Conservation (phyloP, 1,140 invertebrate species). For the Batillaria attramentaria region DNA sequence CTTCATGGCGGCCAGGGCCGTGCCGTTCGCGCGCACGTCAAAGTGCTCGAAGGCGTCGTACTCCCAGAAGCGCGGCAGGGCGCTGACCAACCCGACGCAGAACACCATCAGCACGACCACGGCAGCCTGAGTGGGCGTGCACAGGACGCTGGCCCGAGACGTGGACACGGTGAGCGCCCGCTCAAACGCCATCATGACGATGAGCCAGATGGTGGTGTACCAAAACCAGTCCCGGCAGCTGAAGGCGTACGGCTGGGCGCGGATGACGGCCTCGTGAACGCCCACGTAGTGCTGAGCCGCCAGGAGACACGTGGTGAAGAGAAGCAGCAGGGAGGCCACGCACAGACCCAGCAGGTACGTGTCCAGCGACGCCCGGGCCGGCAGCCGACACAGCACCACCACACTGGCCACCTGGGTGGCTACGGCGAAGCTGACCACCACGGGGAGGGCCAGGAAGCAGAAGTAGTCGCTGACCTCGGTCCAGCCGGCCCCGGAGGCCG, state of each 20-base stretch:
- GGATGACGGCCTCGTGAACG: constrained; percentile 47
- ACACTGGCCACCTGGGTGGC: constrained; percentile 60
- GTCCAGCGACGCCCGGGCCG: constrained; percentile 58
- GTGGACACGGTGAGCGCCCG: constrained; percentile 58
- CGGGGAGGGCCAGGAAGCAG: constrained; percentile 61
- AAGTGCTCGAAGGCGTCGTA: constrained; percentile 48
- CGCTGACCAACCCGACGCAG: constrained; percentile 62
- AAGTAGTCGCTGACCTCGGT: constrained; percentile 63
- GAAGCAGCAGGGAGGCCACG: constrained; percentile 54
- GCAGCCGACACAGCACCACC: constrained; percentile 52
- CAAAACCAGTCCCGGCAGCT: constrained; percentile 65
- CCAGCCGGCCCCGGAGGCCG: constrained; percentile 58
- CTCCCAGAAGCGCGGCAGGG: constrained; percentile 68
- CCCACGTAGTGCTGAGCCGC: constrained; percentile 60
- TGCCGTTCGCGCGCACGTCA: constrained; percentile 46
- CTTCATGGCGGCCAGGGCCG: constrained; percentile 48
- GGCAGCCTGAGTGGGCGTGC: constrained; percentile 58
- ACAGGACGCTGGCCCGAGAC: constrained; percentile 53
- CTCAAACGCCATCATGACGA: constrained; percentile 64
- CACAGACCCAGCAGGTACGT: constrained; percentile 64
- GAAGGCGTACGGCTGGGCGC: constrained; percentile 56
- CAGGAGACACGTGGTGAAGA: constrained; percentile 50
- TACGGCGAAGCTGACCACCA: constrained; percentile 58
- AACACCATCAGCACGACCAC: constrained; percentile 61
- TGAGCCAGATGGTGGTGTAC: constrained; percentile 65